Evolutionary conservation across 2,113 vertebrate species (phyloP).

Genomic region (Hassar affinis): DNA sequence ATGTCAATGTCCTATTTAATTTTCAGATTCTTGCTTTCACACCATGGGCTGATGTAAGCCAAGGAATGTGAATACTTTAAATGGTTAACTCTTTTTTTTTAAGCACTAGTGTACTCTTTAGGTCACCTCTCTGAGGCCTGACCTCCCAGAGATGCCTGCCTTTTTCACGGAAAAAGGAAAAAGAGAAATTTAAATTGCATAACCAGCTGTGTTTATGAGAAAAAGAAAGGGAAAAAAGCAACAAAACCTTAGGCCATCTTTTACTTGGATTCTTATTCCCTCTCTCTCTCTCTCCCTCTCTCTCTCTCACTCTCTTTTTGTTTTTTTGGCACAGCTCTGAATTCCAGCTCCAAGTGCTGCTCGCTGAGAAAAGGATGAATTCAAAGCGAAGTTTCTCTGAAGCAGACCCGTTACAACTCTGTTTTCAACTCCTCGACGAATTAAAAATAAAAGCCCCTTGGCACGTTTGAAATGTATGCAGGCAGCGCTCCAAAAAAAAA

Average conservation of each 20-base stretch:
- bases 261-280: neutral
- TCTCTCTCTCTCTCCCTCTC: neutral
- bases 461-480: constrained; percentile 8
- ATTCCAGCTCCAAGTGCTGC: neutral
- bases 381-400: neutral
- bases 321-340: constrained; percentile 2
- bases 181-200: constrained; percentile 26
- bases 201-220: constrained; percentile 36
- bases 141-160: constrained; percentile 18
- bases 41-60: constrained; percentile 36
- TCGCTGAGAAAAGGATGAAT: neutral
- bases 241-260: constrained; percentile 6
- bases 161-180: constrained; percentile 10
- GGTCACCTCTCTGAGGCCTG: constrained; percentile 21
- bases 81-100: neutral
- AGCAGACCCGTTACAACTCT: constrained; percentile 4
- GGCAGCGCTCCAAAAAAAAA: constrained; percentile 6
- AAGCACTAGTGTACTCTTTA: constrained; percentile 7
- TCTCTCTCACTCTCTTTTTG: neutral
- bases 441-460: constrained; percentile 10
- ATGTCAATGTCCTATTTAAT: neutral
- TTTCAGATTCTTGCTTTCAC: neutral
- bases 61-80: constrained; percentile 37
- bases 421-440: constrained; percentile 26
- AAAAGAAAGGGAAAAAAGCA: neutral